These are phyloP conservation scores for Vidua macroura DNA, from an alignment of 2,113 vertebrate genomes.

Conservation along the genomic window DNA sequence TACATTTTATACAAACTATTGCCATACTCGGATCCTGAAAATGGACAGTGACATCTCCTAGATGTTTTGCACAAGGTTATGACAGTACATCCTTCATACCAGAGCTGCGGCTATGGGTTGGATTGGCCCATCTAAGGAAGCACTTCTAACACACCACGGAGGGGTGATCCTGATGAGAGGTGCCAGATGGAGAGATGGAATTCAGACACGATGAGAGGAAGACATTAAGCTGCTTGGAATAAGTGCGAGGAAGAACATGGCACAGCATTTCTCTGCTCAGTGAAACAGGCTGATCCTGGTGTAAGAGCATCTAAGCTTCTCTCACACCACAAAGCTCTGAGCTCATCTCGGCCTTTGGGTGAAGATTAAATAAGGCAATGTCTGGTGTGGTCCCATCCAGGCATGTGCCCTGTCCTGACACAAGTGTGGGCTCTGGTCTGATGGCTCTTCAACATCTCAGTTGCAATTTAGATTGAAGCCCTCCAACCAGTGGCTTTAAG, in stretches of 20 bases:
- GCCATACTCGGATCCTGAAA: neutral
- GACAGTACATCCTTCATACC: neutral
- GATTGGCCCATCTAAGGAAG: neutral
- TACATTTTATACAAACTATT: slow-evolving; percentile 53
- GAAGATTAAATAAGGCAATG: neutral
- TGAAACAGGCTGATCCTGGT: neutral
- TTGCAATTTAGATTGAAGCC: fast-evolving
- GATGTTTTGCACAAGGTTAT: neutral
- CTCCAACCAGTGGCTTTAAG: neutral
- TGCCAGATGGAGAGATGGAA: neutral
- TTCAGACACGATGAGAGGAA: neutral
- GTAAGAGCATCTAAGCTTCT: neutral
- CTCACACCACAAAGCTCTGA: neutral
- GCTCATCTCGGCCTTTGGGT: neutral
- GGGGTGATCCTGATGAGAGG: neutral
- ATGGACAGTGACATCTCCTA: neutral
- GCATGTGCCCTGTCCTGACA: neutral
- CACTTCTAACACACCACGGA: neutral
- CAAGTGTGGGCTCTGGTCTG: neutral
- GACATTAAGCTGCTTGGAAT: neutral
- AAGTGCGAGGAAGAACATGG: fast-evolving
- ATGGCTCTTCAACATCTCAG: neutral
- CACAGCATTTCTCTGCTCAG: neutral
- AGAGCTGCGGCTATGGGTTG: neutral
- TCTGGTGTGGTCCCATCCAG: neutral